These are phyloP conservation scores for Oryzias celebensis DNA, from an alignment of 2,113 vertebrate genomes.

Conservation along the genomic window DNA sequence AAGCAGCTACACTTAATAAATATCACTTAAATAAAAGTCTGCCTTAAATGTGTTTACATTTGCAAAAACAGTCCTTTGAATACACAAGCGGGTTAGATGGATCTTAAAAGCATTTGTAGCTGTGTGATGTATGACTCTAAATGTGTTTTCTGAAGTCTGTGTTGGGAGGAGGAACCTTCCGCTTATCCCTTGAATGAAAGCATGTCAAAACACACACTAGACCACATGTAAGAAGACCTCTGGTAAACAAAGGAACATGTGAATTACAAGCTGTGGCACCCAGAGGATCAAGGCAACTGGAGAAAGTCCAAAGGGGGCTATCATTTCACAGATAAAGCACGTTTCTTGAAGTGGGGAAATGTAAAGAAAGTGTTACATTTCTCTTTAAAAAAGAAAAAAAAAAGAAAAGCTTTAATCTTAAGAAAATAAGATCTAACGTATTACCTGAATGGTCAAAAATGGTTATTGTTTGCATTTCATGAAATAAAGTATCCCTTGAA, in stretches of 20 bases:
- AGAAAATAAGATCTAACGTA: too few species aligned
- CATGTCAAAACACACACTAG: constrained; percentile 32
- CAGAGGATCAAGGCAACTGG: constrained; percentile 41
- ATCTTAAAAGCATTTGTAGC: too few species aligned
- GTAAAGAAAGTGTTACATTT: constrained; percentile 25
- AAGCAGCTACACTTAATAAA: not conserved
- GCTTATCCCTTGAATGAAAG: constrained; percentile 58
- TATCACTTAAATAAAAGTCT: not conserved
- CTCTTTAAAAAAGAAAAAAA: not conserved
- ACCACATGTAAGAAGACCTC: constrained; percentile 32
- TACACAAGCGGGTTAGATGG: constrained; percentile 21
- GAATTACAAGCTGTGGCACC: constrained; percentile 48
- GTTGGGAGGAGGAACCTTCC: constrained; percentile 36
- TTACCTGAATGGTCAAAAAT: too few species aligned
- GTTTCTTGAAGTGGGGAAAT: constrained; percentile 5
- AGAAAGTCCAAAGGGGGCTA: constrained; percentile 42
- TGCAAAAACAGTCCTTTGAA: constrained; percentile 11
- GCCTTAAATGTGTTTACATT: constrained; percentile 14
- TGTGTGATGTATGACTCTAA: constrained; percentile 14
- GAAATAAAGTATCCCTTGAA: too few species aligned
- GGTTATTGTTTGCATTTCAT: too few species aligned
- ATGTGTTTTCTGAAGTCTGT: constrained; percentile 40
- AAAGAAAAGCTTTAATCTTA: not conserved
- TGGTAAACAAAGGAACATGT: constrained; percentile 25
- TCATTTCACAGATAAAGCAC: constrained; percentile 29